Conservation (phyloP, 2,113 vertebrate genomes). For the Scopus umbretta region DNA sequence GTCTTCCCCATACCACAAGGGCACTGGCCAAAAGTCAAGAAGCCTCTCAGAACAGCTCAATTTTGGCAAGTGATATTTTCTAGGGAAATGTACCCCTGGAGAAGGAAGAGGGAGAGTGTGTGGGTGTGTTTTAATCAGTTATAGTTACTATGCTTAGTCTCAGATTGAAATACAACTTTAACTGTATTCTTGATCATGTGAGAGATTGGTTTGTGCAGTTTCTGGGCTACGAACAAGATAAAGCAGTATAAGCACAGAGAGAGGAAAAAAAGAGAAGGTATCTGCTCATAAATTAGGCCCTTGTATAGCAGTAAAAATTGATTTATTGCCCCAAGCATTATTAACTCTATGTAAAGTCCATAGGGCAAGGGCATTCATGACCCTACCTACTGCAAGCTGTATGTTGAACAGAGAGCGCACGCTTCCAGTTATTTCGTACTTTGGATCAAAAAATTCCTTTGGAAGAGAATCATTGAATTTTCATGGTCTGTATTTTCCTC, state of each 20-base stretch:
- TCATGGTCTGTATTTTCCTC: background rate
- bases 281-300: background rate
- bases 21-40: background rate
- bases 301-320: background rate
- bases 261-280: background rate
- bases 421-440: background rate
- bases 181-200: accelerated
- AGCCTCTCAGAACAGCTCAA: background rate
- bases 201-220: background rate
- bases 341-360: constrained; percentile 1
- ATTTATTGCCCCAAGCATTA: background rate
- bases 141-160: background rate
- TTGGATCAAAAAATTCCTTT: background rate
- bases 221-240: background rate
- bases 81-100: accelerated
- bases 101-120: background rate
- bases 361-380: background rate
- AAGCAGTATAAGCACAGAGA: background rate
- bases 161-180: background rate
- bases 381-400: background rate
- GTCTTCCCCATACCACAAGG: background rate
- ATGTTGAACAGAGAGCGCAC: background rate
- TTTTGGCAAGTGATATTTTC: background rate
- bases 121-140: background rate
- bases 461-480: background rate